These are phyloP conservation scores for Casuarius casuarius DNA, from an alignment of 2,113 vertebrate species.

Conservation along the genomic window DNA sequence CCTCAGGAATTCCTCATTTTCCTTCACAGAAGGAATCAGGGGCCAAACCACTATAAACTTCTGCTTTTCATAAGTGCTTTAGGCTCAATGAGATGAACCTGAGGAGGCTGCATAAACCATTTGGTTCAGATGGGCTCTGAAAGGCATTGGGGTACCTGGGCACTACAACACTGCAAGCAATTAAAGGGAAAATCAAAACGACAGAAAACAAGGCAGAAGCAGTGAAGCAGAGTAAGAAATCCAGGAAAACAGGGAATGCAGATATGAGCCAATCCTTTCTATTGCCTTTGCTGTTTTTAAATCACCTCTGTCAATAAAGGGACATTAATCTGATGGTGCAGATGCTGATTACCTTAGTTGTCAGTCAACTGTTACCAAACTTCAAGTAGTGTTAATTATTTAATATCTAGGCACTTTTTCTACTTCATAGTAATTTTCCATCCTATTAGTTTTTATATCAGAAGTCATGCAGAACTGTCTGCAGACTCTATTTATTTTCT, in stretches of 20 bases:
- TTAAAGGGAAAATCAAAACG: not conserved
- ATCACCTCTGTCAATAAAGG: not conserved
- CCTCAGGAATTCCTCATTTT: not conserved
- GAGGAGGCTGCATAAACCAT: not conserved
- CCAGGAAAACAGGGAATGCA: not conserved
- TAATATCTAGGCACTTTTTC: conserved; percentile 46
- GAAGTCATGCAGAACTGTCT: conserved; percentile 53
- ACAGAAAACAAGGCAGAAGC: not conserved
- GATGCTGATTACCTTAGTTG: not conserved
- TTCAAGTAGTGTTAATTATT: conserved; percentile 50
- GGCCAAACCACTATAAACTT: not conserved
- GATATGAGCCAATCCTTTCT: not conserved
- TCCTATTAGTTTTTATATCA: conserved; percentile 71
- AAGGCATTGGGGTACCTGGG: not conserved
- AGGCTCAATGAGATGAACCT: not conserved
- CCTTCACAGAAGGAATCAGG: not conserved
- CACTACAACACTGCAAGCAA: not conserved
- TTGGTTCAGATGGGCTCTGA: not conserved
- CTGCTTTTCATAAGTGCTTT: rapidly evolving
- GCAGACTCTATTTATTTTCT: conserved; percentile 54
- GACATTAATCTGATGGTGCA: conserved; percentile 10
- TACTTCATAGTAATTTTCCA: conserved; percentile 71
- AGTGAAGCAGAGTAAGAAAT: not conserved
- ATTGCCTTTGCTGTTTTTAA: not conserved
- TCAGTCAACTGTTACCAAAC: conserved; percentile 56